phyloP scores from a whole-genome alignment of 2,113 vertebrate genomes.

The Myrmecophaga tridactyla region DNA sequence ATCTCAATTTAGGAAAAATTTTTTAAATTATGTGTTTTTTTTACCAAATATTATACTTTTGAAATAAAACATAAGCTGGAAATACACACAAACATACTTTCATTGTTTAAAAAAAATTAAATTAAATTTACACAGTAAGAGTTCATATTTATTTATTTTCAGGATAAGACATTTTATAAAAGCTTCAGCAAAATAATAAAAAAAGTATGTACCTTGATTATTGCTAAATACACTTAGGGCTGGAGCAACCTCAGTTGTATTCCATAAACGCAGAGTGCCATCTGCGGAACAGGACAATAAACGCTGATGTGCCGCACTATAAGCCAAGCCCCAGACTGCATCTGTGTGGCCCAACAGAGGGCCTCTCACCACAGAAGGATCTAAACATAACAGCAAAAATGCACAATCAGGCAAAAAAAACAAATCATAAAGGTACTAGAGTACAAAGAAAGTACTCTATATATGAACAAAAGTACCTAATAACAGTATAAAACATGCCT shows the following conservation, averaged over 20 bases:
- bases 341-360: conserved; percentile 93
- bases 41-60: conserved; percentile 26
- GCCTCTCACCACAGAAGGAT: conserved; percentile 93
- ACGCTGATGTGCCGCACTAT: conserved; percentile 92
- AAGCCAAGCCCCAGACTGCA: conserved; percentile 95
- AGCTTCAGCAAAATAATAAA: neutral
- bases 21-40: neutral
- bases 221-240: conserved; percentile 93
- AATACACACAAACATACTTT: conserved; percentile 42
- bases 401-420: conserved; percentile 20
- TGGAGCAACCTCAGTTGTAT: conserved; percentile 88
- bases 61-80: conserved; percentile 16
- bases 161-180: conserved; percentile 19
- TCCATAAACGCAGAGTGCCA: conserved; percentile 95
- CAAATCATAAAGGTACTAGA: conserved; percentile 28
- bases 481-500: neutral
- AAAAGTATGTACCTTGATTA: conserved; percentile 88
- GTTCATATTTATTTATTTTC: conserved; percentile 6
- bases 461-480: neutral
- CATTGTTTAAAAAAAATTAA: neutral
- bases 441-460: neutral
- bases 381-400: conserved; percentile 77
- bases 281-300: conserved; percentile 97
- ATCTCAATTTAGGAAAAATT: neutral
- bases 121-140: neutral